Base-by-base conservation (phyloP, 2,888 invertebrate species). In the Macrophya annulata region DNA sequence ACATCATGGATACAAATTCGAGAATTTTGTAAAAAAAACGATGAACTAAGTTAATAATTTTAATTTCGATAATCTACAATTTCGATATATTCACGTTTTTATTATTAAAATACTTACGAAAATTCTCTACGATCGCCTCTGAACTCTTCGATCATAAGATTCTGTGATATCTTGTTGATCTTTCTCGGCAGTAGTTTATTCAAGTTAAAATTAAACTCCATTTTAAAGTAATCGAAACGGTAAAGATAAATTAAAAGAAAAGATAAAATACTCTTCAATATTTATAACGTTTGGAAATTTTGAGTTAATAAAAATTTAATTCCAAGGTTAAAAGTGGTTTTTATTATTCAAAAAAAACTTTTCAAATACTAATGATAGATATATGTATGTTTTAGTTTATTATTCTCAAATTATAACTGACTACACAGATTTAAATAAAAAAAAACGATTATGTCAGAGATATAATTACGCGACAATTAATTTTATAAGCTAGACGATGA, bases 161-260 rank as follows among this genome's bases (percentile, higher is more conserved):
- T 92, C 62, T 93, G 92, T 72, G 91, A 92, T 87, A 93, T 91
- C 90, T 92, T 93, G 90, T 93, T 93, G 88, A 93, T 93, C 87
- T 90, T 91, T 87, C 90, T 91, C 21, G 93, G 93, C 84, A 93
- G 86, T 48, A 93, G 89, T 87, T 90, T 91, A 87, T 93, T 93
- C 68, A 93, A 89, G 89, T 92, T 91, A 89, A 93, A 93, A 87
- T 91, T 92, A 88, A 93, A 93, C 89, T 93, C 93, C 93, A 93
- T 93, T 72, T 87, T 79, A 2, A 0, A n/a, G n/a, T n/a, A 9
- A 9, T 40, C 5, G 17, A 0, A 9, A 21, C 2, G 37, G 4
- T 68, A 1, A 6, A 5, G 68, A 37, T 68, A n/a, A n/a, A n/a
- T n/a, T n/a, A n/a, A n/a, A n/a, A n/a, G n/a, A n/a, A n/a, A n/a